Percentiles rank a stretch among this genome's conserved stretches.
Evolutionary conservation across 2,888 invertebrate species (phyloP).

Genomic region (Phytoseiulus persimilis): DNA sequence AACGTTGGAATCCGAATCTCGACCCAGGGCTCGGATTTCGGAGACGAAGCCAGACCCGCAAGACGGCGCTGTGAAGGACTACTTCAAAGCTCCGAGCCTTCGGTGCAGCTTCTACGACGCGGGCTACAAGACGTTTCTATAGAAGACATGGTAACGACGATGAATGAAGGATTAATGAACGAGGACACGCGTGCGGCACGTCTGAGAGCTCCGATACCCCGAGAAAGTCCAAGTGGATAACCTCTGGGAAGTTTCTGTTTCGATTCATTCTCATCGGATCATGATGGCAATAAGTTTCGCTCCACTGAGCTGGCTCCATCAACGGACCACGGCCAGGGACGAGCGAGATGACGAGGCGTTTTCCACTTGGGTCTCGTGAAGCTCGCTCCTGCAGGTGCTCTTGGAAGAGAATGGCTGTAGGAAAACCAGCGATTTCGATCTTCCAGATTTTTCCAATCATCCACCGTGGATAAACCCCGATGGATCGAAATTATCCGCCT

Average conservation of each 20-base stretch:
- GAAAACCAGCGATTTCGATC: no score
- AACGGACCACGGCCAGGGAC: no score
- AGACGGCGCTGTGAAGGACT: background rate
- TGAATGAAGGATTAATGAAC: background rate
- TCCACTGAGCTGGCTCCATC: no score
- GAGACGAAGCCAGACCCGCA: background rate
- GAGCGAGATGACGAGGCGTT: no score
- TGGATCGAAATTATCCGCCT: background rate
- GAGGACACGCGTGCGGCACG: background rate
- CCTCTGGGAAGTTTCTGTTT: background rate
- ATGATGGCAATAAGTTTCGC: background rate
- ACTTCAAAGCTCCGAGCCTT: background rate
- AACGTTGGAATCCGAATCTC: background rate
- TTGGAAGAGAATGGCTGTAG: no score
- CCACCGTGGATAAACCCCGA: background rate
- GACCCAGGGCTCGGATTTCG: background rate
- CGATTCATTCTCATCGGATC: background rate
- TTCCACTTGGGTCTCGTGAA: no score
- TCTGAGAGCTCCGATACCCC: background rate
- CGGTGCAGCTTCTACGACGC: background rate
- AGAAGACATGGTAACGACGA: background rate
- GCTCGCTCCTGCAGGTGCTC: no score
- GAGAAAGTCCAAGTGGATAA: background rate
- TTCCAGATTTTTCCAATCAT: no score
- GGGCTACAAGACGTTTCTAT: no score